Percentiles rank a stretch among this genome's conserved stretches.
phyloP scores from a whole-genome alignment of 2,113 vertebrate genomes.

The Entomyzon cyanotis region DNA sequence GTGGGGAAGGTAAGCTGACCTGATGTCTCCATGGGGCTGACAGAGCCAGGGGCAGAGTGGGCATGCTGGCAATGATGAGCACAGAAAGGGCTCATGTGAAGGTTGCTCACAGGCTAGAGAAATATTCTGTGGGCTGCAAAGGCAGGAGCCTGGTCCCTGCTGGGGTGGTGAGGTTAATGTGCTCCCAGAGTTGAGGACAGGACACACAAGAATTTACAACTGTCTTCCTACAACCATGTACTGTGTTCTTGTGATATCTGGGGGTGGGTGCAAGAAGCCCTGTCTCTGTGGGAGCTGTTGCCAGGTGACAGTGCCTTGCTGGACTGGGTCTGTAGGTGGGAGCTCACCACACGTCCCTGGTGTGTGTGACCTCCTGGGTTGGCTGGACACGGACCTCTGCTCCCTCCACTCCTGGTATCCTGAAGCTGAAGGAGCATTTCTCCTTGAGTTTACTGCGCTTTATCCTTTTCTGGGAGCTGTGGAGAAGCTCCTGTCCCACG shows the following conservation, averaged over 20 bases:
- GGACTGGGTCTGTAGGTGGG: background rate
- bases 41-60: background rate
- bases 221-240: rapidly evolving
- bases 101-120: background rate
- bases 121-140: background rate
- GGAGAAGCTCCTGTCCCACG: rapidly evolving
- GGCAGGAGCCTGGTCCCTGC: background rate
- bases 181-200: background rate
- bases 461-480: background rate
- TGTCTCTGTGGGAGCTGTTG: background rate
- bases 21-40: rapidly evolving
- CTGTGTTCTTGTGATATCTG: background rate
- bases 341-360: background rate
- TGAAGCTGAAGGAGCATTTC: background rate
- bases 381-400: background rate
- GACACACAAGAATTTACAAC: background rate
- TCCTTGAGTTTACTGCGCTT: background rate
- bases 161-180: background rate
- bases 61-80: background rate
- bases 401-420: background rate
- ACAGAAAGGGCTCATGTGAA: too few relatives aligned
- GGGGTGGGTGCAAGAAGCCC: background rate
- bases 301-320: background rate
- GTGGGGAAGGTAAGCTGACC: slow-evolving; percentile 91
- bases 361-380: background rate